phyloP scores from a whole-genome alignment of 2,113 vertebrate genomes.

The Geothlypis trichas region DNA sequence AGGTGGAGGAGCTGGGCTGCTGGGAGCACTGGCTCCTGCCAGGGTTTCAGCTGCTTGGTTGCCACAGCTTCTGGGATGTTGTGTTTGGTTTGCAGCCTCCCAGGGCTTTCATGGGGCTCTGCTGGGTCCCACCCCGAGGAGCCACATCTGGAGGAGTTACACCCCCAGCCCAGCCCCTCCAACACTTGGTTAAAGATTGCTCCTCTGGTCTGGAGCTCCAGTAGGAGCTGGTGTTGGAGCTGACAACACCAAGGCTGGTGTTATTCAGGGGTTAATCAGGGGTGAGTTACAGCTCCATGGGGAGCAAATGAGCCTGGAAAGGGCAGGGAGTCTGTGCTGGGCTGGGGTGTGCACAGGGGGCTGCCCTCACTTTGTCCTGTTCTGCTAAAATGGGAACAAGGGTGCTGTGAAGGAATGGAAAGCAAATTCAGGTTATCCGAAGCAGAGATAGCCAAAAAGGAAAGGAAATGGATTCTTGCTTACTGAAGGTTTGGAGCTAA shows the following conservation, averaged over 20 bases:
- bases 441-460: background rate
- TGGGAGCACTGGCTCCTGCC: rapidly evolving
- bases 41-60: background rate
- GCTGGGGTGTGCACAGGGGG: background rate
- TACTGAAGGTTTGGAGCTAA: background rate
- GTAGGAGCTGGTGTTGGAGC: background rate
- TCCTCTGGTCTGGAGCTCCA: background rate
- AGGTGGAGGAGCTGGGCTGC: background rate
- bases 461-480: background rate
- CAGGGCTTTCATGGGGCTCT: rapidly evolving
- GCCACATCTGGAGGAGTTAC: rapidly evolving
- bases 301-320: background rate
- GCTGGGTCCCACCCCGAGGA: background rate
- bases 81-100: rapidly evolving
- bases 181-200: background rate
- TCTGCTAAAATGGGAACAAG: background rate
- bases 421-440: background rate
- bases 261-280: background rate
- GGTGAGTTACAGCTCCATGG: background rate
- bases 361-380: background rate
- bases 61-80: background rate
- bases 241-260: background rate
- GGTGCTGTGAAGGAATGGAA: background rate
- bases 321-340: background rate
- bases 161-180: background rate